Percentiles rank a stretch among this genome's conserved stretches.
Evolutionary conservation across 2,113 vertebrate species (phyloP).

Genomic region (Spilogale gracilis): DNA sequence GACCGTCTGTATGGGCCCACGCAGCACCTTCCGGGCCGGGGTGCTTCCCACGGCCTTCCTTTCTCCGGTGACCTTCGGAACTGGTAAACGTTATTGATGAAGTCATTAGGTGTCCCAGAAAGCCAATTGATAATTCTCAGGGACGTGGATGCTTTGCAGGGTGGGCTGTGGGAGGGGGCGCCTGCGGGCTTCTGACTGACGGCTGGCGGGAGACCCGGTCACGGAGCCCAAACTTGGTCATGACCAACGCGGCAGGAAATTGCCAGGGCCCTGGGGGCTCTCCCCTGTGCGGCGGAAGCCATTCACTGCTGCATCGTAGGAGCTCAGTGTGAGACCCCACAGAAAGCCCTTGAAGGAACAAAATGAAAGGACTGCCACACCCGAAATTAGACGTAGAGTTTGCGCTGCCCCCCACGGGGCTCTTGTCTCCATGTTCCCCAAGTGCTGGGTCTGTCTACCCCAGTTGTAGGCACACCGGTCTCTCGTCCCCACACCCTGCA

Average conservation of each 20-base stretch:
- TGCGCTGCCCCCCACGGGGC: fast-evolving
- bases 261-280: too few relatives aligned
- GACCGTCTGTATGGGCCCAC: conserved; percentile 75
- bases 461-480: fast-evolving
- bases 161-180: conserved; percentile 57
- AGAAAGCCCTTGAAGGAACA: neutral
- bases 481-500: fast-evolving
- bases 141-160: neutral
- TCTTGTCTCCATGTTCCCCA: fast-evolving
- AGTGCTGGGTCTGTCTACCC: fast-evolving
- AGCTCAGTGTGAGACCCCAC: fast-evolving
- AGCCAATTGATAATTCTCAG: conserved; percentile 81
- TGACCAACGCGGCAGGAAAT: fast-evolving
- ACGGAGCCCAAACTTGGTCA: neutral
- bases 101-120: conserved; percentile 82
- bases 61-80: conserved; percentile 83
- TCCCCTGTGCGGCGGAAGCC: fast-evolving
- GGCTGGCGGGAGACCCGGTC: neutral
- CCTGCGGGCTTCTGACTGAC: fast-evolving
- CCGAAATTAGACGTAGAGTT: fast-evolving
- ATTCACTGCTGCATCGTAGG: fast-evolving
- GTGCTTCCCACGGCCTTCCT: conserved; percentile 71
- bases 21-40: conserved; percentile 64
- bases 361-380: fast-evolving
- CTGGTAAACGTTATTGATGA: conserved; percentile 82